Evolutionary conservation across 2,888 invertebrate genomes (phyloP), one percentile per base, ranked within the genome.

Genomic region (Aethes cnicana): DNA sequence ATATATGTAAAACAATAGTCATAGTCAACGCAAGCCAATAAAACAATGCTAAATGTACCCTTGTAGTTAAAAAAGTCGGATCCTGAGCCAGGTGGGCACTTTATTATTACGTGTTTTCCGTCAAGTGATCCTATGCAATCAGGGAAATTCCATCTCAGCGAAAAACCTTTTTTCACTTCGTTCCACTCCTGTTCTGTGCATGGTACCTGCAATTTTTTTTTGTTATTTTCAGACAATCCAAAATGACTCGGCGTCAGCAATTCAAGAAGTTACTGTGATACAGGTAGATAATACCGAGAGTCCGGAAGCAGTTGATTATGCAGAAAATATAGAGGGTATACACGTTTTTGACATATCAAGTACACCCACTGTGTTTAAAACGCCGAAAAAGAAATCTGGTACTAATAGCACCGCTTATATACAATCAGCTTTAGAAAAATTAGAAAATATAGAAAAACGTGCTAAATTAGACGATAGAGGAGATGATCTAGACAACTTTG

Each of bases 1-100:
- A 32, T 42, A 23, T 46, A 56, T 18, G 43, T 47, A 43, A 54
- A 56, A 43, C 46, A 50, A 36, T 54, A 56, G 32, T 56, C 50
- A 43, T 43, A 25, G 54, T 58, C 54, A 35, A 54, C 55, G 30
- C 48, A 47, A 49, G 55, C 57, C 47, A 55, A 35, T 39, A 55
- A 36, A 26, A 55, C 43, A 42, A 58, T 25, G 37, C 56, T 56
- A 39, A 43, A 52, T 12, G 41, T 36, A 28, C 35, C 48, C 55
- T 57, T 53, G 26, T 53, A 55, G 32, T 54, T 47, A 16, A 48
- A 52, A 30, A 41, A 54, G 25, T 48, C 39, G 30, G 46, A 46
- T 41, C 49, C 56, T 20, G 53, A 48, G 33, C 47, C 30, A 35
- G 36, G 36, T 41, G 48, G 56, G 35, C 41, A 39, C 35, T 23